A percentile compares a stretch with the other conserved stretches of the same genome.
These are phyloP conservation scores for Muricea muricata DNA, from an alignment of 92 coral and sea anemone genomes.

Conservation along the genomic window DNA sequence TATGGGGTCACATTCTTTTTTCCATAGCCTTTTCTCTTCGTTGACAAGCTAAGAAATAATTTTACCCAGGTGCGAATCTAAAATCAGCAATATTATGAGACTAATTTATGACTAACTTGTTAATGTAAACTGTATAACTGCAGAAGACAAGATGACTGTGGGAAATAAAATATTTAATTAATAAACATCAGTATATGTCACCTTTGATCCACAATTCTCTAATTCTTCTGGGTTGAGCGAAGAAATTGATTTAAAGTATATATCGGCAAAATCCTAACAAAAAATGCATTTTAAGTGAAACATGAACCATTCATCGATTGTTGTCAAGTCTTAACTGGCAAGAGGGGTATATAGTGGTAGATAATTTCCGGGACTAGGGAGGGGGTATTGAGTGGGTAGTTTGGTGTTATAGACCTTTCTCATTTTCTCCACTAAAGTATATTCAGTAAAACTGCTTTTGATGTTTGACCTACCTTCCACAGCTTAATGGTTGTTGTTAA, in stretches of 20 bases:
- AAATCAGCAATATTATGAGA: background rate
- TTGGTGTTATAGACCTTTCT: too few species aligned
- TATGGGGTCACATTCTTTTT: slow-evolving; percentile 68
- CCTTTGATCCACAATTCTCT: slow-evolving; percentile 47
- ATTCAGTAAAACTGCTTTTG: too few species aligned
- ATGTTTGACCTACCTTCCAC: slow-evolving; percentile 76
- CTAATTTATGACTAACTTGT: too few species aligned
- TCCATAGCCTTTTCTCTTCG: slow-evolving; percentile 65
- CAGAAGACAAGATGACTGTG: too few species aligned
- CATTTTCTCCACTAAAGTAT: too few species aligned
- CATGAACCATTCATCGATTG: too few species aligned
- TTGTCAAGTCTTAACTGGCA: too few species aligned
- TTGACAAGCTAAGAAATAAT: slow-evolving; percentile 58
- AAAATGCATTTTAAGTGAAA: too few species aligned
- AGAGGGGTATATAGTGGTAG: too few species aligned
- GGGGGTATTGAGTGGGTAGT: too few species aligned
- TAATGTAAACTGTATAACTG: too few species aligned
- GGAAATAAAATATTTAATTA: background rate
- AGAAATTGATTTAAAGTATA: slow-evolving; percentile 56
- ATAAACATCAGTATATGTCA: background rate
- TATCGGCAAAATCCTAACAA: slow-evolving; percentile 66
- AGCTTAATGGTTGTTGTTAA: slow-evolving; percentile 42
- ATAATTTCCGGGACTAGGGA: too few species aligned
- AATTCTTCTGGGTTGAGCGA: slow-evolving; percentile 34
- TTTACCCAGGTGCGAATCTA: slow-evolving; percentile 65